These are phyloP conservation scores for Spodoptera frugiperda DNA, from an alignment of 1,140 invertebrate species.

Conservation along the genomic window DNA sequence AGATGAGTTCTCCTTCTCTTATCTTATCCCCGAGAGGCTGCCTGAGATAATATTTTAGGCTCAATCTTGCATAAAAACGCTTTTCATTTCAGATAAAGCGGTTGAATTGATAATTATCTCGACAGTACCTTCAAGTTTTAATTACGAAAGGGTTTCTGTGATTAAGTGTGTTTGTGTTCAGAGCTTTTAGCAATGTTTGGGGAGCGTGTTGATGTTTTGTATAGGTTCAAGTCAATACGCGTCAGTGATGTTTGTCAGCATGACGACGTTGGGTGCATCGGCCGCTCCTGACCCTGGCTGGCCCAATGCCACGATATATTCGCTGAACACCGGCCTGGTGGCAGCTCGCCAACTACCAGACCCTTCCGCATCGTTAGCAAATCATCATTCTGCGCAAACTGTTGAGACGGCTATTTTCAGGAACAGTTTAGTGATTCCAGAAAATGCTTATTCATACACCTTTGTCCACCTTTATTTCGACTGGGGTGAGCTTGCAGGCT, in stretches of 20 bases:
- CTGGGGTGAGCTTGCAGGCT: too few species aligned
- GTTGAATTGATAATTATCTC: constrained; percentile 40
- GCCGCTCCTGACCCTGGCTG: constrained; percentile 83
- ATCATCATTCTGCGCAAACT: constrained; percentile 64
- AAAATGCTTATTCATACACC: constrained; percentile 40
- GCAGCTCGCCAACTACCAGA: constrained; percentile 70
- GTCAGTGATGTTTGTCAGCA: constrained; percentile 52
- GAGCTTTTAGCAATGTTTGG: background rate
- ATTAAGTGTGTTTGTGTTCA: constrained; percentile 8
- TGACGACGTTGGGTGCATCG: constrained; percentile 72
- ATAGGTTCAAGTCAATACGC: constrained; percentile 13
- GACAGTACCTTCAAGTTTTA: constrained; percentile 34
- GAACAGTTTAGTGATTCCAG: constrained; percentile 41
- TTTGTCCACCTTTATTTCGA: background rate
- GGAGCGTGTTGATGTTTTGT: constrained; percentile 12
- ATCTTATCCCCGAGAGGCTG: constrained; percentile 68
- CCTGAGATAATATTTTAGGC: constrained; percentile 65
- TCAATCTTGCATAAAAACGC: constrained; percentile 47
- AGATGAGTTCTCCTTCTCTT: constrained; percentile 70
- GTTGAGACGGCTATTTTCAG: constrained; percentile 49
- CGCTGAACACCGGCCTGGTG: constrained; percentile 55
- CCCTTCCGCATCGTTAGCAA: constrained; percentile 79
- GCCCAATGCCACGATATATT: constrained; percentile 79
- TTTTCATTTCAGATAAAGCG: constrained; percentile 35
- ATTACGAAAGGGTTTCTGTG: constrained; percentile 36